Conservation (phyloP, 2,113 vertebrate species). For the Zosterops pallidus region DNA sequence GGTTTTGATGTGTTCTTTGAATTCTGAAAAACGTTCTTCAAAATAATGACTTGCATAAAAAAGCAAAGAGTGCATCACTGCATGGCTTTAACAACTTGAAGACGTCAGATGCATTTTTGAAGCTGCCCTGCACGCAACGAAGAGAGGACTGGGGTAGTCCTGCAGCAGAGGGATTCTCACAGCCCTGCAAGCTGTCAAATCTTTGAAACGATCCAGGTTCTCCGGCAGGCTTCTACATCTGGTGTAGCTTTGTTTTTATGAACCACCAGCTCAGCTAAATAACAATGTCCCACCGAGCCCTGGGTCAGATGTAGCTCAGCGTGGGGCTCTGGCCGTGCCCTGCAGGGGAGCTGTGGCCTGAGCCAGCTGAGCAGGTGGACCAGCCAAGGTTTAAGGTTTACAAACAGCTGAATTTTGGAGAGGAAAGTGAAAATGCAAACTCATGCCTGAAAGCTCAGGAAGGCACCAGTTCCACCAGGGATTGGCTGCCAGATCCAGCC, state of each 20-base stretch:
- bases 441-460: not conserved
- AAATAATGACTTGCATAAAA: not conserved
- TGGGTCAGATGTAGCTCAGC: not conserved
- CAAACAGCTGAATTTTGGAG: not conserved
- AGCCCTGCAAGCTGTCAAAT: not conserved
- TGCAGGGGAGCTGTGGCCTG: not conserved
- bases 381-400: not conserved
- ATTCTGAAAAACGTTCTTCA: not conserved
- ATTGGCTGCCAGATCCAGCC: not conserved
- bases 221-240: constrained; percentile 9
- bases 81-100: not conserved
- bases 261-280: not conserved
- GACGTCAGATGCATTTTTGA: not conserved
- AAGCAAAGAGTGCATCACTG: not conserved
- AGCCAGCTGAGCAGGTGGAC: not conserved
- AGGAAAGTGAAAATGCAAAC: not conserved
- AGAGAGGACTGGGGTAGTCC: not conserved
- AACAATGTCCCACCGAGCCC: not conserved
- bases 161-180: constrained; percentile 11
- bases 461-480: not conserved
- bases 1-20: not conserved
- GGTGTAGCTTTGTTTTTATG: not conserved
- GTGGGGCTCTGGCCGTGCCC: not conserved
- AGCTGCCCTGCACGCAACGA: not conserved
- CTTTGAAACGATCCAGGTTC: not conserved